Evolutionary conservation across 2,888 invertebrate genomes (phyloP).

Genomic region (Pollenia griseotomentosa): DNA sequence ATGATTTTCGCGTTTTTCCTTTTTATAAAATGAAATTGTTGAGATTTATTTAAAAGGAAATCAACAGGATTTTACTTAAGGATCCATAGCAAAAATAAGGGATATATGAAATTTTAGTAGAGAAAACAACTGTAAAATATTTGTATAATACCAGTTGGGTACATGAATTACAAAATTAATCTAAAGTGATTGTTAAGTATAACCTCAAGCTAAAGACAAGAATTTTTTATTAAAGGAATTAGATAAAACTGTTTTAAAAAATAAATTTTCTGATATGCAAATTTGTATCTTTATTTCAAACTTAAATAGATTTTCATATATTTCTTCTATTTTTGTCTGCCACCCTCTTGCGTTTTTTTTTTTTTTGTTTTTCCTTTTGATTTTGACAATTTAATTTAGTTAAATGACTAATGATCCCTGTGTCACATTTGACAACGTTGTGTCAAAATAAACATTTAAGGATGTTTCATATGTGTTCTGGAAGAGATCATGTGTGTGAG

Average conservation of each 20-base stretch:
- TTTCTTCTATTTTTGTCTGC: not conserved
- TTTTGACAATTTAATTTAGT: conserved; percentile 63
- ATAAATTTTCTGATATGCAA: conserved; percentile 26
- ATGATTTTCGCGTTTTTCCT: conserved; percentile 19
- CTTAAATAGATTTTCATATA: not conserved
- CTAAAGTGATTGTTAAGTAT: conserved; percentile 40
- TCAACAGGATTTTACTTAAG: conserved; percentile 33
- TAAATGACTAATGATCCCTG: conserved; percentile 80
- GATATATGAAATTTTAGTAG: not conserved
- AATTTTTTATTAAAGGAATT: conserved; percentile 48
- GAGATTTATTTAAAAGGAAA: conserved; percentile 58
- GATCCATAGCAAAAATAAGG: conserved; percentile 17
- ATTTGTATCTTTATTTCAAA: conserved; percentile 8
- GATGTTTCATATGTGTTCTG: conserved; percentile 40
- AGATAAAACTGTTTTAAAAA: conserved; percentile 8
- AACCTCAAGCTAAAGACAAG: conserved; percentile 45
- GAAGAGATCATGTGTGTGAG: not conserved
- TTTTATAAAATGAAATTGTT: conserved; percentile 61
- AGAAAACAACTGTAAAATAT: conserved; percentile 24
- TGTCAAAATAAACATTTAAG: conserved; percentile 80
- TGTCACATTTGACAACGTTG: conserved; percentile 80
- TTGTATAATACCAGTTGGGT: conserved; percentile 54
- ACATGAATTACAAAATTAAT: conserved; percentile 4
- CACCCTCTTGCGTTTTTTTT: not conserved
- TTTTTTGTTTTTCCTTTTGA: not conserved